Evolutionary conservation across 2,797 vertebrate genomes (phyloP), one percentile per base, ranked within the genome.

Genomic region (Natrix natrix): DNA sequence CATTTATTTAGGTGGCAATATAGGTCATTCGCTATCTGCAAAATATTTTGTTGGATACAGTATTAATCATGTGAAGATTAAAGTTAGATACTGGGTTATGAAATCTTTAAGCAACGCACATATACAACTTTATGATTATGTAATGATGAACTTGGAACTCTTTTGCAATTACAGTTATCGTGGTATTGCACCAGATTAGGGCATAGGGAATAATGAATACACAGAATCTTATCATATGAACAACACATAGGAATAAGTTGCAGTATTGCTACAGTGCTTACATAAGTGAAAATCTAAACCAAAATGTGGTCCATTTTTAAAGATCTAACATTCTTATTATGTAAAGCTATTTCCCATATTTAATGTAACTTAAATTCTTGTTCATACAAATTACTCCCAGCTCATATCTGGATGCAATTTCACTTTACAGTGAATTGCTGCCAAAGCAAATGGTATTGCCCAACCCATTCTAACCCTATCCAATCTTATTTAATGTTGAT

Each of bases 401-500:
- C 91, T 94, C n/a, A 0, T 26, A 91, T 96, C 91, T 96, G 91
- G 96, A 93, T 56, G 28, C 74, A 91, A 96, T 95, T 95, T 96
- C 91, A 95, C 54, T 93, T 94, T 95, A 92, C 92, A 94, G 1
- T 92, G 93, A 96, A 91, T 52, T 28, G 66, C 57, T 95, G 93
- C 95, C 95, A 96, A 95, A 91, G 94, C 93, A 95, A 89, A 91
- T 54, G 94, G 0, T 90, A 93, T 86, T 12, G 86, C 88, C 92
- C 93, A 96, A 69, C 94, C 92, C 94, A 93, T 91, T 86, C 94
- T 92, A 94, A 96, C 94, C 91, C 94, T 96, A 91, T 55, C 86
- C 94, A 94, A 95, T 96, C 96, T 93, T 97, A 94, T 94, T 96
- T 96, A 95, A 88, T 91, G 93, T 91, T 93, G 52, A 66, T 92